Evolutionary conservation across 2,797 vertebrate species (phyloP).

Genomic region (Takifugu ocellatus): DNA sequence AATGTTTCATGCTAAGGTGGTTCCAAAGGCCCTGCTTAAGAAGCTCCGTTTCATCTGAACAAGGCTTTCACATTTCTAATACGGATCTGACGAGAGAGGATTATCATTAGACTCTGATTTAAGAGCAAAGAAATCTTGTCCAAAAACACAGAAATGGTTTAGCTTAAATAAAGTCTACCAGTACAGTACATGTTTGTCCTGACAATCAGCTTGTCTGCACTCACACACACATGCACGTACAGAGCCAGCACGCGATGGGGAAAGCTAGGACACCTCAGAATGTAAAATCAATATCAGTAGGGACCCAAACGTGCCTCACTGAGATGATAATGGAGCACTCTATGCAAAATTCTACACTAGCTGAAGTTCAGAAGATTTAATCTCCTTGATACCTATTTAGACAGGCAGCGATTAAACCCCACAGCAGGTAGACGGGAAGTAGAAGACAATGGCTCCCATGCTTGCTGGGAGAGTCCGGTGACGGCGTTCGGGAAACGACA

Average conservation of each 20-base stretch:
- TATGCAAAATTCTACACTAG: constrained; percentile 64
- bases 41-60: too few relatives aligned
- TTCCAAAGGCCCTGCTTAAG: too few relatives aligned
- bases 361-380: constrained; percentile 48
- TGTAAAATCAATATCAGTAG: constrained; percentile 22
- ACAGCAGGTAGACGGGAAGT: constrained; percentile 38
- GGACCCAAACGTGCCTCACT: constrained; percentile 42
- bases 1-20: too few relatives aligned
- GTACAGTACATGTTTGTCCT: too few relatives aligned
- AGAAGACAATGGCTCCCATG: constrained; percentile 53
- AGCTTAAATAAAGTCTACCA: too few relatives aligned
- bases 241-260: constrained; percentile 27
- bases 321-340: constrained; percentile 50
- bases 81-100: too few relatives aligned
- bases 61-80: too few relatives aligned
- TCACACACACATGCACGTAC: constrained; percentile 7
- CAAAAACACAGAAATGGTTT: too few relatives aligned
- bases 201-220: constrained; percentile 1
- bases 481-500: constrained; percentile 6
- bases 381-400: constrained; percentile 62
- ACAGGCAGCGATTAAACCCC: constrained; percentile 49
- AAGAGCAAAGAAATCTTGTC: too few relatives aligned
- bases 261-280: constrained; percentile 32
- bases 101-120: too few relatives aligned
- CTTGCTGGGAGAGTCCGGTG: constrained; percentile 13